A percentile compares a stretch with the other conserved stretches of the same genome.
These are phyloP conservation scores for Poeciliopsis presidionis DNA, from an alignment of 2,797 vertebrate species.

Conservation along the genomic window DNA sequence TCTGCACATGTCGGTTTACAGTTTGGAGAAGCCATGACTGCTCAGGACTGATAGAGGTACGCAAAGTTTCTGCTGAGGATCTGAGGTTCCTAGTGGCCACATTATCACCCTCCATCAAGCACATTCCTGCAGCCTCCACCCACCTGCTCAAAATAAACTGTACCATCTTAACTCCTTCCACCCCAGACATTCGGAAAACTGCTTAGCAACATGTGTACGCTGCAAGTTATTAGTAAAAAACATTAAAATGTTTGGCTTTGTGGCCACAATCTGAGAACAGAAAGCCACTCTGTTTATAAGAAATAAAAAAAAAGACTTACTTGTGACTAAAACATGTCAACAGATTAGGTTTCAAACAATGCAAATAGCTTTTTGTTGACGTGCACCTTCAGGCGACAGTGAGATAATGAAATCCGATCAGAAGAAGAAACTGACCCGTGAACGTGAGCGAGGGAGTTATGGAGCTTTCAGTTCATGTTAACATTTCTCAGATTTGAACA, in stretches of 20 bases:
- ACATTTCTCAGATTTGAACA: neutral
- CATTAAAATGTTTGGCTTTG: neutral
- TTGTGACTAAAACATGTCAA: neutral
- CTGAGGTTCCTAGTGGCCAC: constrained; percentile 73
- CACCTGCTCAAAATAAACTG: constrained; percentile 86
- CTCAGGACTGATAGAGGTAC: constrained; percentile 71
- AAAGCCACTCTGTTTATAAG: neutral
- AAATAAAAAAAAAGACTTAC: neutral
- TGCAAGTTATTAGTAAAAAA: neutral
- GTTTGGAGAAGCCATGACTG: constrained; percentile 72
- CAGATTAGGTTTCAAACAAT: constrained; percentile 6
- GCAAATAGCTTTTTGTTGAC: neutral
- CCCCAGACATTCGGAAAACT: constrained; percentile 16
- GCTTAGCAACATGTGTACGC: neutral
- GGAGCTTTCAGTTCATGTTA: neutral
- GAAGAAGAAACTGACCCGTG: constrained; percentile 11
- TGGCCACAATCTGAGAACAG: neutral
- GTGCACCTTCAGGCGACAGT: neutral
- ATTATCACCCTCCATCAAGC: constrained; percentile 85
- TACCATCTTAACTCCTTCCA: constrained; percentile 77
- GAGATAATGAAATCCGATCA: constrained; percentile 11
- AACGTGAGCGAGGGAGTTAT: neutral
- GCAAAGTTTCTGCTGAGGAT: constrained; percentile 68
- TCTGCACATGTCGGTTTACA: constrained; percentile 41
- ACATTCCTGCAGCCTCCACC: constrained; percentile 83